A percentile compares a stretch with the other conserved stretches of the same genome.
Evolutionary conservation across 2,888 invertebrate species (phyloP).

Genomic region (Melanostoma scalare): DNA sequence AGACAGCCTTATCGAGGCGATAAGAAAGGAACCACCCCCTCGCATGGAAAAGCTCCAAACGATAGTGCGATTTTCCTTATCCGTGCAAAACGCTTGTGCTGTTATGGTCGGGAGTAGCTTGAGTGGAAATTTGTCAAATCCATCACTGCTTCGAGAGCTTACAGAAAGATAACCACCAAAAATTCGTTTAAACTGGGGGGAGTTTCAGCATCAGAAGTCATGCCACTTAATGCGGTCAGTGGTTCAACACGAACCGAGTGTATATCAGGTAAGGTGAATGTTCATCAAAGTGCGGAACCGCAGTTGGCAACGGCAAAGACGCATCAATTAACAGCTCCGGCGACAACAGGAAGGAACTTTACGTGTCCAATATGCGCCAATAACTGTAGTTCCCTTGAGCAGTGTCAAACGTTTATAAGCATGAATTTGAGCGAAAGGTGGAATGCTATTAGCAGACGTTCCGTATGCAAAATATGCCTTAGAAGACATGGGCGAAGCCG

Average conservation of each 20-base stretch:
- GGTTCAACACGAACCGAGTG: too few species aligned
- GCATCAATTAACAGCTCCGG: not conserved
- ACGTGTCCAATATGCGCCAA: not conserved
- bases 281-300: not conserved
- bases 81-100: not conserved
- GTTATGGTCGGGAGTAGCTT: not conserved
- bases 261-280: not conserved
- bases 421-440: slow-evolving; percentile 19
- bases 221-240: too few species aligned
- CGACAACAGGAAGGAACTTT: not conserved
- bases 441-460: slow-evolving; percentile 2
- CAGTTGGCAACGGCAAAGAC: not conserved
- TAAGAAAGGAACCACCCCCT: not conserved
- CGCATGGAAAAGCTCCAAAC: slow-evolving; percentile 3
- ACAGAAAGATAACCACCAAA: not conserved
- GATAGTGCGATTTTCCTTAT: not conserved
- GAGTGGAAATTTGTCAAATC: not conserved
- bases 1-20: not conserved
- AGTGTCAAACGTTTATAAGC: slow-evolving; percentile 4
- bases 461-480: slow-evolving; percentile 1
- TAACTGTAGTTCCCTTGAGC: slow-evolving; percentile 10
- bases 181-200: too few species aligned
- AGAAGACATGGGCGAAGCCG: slow-evolving; percentile 1
- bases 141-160: not conserved
- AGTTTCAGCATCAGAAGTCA: too few species aligned